These are phyloP conservation scores for Pyxicephalus adspersus DNA, from an alignment of 2,113 vertebrate genomes.

Conservation along the genomic window DNA sequence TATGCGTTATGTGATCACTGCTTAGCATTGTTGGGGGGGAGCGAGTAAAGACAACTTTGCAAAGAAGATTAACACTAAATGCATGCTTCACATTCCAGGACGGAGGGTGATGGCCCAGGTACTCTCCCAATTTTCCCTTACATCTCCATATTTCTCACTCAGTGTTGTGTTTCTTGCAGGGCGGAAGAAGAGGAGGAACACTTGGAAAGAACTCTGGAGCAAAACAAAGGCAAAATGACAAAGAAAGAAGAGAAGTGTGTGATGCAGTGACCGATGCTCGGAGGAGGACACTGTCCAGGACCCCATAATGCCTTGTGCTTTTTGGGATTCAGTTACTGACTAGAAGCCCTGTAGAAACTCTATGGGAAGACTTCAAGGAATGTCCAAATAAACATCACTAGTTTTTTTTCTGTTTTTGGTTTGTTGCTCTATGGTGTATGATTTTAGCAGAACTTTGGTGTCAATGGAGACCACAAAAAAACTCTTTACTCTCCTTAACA, in stretches of 20 bases:
- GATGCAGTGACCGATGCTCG: slow-evolving; percentile 80
- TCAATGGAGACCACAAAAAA: neutral
- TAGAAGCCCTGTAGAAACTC: slow-evolving; percentile 38
- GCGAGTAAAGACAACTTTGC: too few species aligned
- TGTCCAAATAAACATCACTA: neutral
- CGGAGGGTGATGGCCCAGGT: too few species aligned
- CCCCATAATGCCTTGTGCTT: slow-evolving; percentile 9
- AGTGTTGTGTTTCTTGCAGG: slow-evolving; percentile 67
- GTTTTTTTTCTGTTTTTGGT: slow-evolving; percentile 58
- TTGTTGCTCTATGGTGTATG: slow-evolving; percentile 64
- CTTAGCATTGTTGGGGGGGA: too few species aligned
- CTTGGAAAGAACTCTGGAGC: slow-evolving; percentile 96
- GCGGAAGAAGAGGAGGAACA: slow-evolving; percentile 98
- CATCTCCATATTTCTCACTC: neutral
- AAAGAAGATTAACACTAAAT: too few species aligned
- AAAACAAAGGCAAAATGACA: slow-evolving; percentile 99
- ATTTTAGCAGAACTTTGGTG: slow-evolving; percentile 13
- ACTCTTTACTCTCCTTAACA: neutral
- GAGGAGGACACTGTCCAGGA: neutral
- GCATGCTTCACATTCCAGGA: too few species aligned
- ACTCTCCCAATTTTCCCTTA: neutral
- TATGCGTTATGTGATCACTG: too few species aligned
- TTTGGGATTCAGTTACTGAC: slow-evolving; percentile 57
- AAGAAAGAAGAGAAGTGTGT: slow-evolving; percentile 98
- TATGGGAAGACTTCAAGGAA: neutral